These are phyloP conservation scores for Dicrurus megarhynchus DNA, from an alignment of 2,113 vertebrate species.

Conservation along the genomic window DNA sequence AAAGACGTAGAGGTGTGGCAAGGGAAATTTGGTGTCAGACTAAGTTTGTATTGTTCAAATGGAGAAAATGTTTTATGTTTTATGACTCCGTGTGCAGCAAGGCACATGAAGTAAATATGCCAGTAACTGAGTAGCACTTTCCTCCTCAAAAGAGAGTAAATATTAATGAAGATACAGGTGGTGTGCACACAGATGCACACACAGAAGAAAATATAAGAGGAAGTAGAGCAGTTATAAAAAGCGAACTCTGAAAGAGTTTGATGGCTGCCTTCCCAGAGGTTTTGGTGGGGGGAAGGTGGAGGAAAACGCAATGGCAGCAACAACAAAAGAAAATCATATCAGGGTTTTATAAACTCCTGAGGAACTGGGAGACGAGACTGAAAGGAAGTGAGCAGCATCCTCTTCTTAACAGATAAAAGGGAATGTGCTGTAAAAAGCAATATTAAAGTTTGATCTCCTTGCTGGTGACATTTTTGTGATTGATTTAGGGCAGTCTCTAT, in stretches of 20 bases:
- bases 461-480: not conserved
- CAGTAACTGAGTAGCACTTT: conserved; percentile 31
- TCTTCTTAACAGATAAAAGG: conserved; percentile 22
- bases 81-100: not conserved
- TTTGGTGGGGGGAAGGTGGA: not conserved
- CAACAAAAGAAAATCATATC: conserved; percentile 34
- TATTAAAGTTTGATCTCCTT: conserved; percentile 22
- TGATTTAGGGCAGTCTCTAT: conserved; percentile 31
- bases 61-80: conserved; percentile 5
- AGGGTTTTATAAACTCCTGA: conserved; percentile 3
- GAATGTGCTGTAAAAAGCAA: not conserved
- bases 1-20: not conserved
- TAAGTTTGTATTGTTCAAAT: not conserved
- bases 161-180: conserved; percentile 51
- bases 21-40: not conserved
- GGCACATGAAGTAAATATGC: conserved; percentile 32
- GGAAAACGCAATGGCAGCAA: not conserved
- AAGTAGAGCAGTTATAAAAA: conserved; percentile 70
- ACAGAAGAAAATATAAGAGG: conserved; percentile 5
- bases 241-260: conserved; percentile 21
- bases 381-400: not conserved
- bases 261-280: conserved; percentile 46
- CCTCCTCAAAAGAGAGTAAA: conserved; percentile 45
- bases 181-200: fast-evolving
- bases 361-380: not conserved